Base-by-base conservation (phyloP, 2,888 invertebrate species). In the Neocrepidodera transversa region DNA sequence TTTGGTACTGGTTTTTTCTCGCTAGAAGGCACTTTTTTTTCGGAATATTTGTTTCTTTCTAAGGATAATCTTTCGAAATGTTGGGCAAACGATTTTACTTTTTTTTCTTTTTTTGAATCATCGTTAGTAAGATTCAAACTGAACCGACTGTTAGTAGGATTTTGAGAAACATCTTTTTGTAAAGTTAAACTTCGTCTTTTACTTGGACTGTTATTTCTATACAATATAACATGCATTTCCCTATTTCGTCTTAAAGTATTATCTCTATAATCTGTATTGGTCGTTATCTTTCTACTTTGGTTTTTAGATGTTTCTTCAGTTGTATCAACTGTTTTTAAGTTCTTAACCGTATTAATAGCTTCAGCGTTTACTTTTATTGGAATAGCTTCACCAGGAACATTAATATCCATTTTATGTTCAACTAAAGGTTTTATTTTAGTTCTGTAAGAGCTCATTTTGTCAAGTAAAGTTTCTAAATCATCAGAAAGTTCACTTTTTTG, bases 71-170 rank as follows among this genome's bases (percentile, higher is more conserved):
- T 60, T 36, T 67, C 63, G 23, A 67, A 67, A 30, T 61, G 62
- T 32, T 61, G 57, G 1, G 64, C 66, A 26, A 64, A 64, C 11
- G 60, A 60, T 63, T 64, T 64, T 1, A 63, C 56, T 23, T 49
- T 45, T 49, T 48, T 49, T 14, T 47, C 49, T 38, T 16, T 36
- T 54, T 20, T 48, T 18, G 20, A 14, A 13, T n/a, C 6, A 13
- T 42, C 18, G 14, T 36, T 1, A 38, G 8, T 6, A n/a, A 30
- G 17, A 38, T 38, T 8, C 2, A 38, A 17, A 38, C 38, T 38
- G 4, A 14, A 10, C 10, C 38, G 4, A 43, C 10, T 26, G 26
- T 45, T 26, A 14, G 5, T 32, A 5, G 2, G 10, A 36, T 36
- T n/a, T 5, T 11, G n/a, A 5, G 16, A 23, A 23, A 23, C 2